Evolutionary conservation across 2,113 vertebrate species (phyloP).

Genomic region (Desmodus rotundus): DNA sequence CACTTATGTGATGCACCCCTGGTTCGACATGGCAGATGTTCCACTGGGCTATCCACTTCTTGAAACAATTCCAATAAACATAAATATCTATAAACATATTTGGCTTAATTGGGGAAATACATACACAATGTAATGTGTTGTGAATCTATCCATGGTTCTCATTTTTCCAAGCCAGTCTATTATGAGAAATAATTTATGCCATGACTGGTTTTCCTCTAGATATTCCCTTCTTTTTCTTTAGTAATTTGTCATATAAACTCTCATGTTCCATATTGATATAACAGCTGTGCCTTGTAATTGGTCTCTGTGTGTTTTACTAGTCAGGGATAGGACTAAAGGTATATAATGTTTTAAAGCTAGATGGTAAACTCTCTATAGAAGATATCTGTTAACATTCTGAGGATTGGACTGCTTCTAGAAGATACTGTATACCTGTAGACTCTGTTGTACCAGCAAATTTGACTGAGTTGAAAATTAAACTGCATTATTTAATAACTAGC

Average conservation of each 20-base stretch:
- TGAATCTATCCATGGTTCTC: conserved; percentile 5
- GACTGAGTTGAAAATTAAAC: neutral
- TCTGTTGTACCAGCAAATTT: neutral
- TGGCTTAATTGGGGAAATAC: conserved; percentile 22
- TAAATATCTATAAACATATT: neutral
- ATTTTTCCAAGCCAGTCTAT: neutral
- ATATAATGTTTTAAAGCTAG: neutral
- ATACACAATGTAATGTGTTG: neutral
- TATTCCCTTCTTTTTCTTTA: neutral
- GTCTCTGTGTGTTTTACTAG: neutral
- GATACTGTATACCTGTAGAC: neutral
- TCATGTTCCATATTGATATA: neutral
- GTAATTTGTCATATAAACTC: neutral
- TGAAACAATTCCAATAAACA: conserved; percentile 19
- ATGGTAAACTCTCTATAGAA: neutral
- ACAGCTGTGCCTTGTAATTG: neutral
- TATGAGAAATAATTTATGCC: neutral
- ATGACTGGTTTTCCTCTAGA: neutral
- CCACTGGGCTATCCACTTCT: neutral
- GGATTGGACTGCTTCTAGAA: neutral
- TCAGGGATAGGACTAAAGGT: neutral
- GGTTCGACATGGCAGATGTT: neutral
- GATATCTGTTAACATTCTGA: neutral
- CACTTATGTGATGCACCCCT: neutral
- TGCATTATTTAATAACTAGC: neutral